Evolutionary conservation across 1,140 invertebrate species (phyloP).

Genomic region (Eciton burchellii): DNA sequence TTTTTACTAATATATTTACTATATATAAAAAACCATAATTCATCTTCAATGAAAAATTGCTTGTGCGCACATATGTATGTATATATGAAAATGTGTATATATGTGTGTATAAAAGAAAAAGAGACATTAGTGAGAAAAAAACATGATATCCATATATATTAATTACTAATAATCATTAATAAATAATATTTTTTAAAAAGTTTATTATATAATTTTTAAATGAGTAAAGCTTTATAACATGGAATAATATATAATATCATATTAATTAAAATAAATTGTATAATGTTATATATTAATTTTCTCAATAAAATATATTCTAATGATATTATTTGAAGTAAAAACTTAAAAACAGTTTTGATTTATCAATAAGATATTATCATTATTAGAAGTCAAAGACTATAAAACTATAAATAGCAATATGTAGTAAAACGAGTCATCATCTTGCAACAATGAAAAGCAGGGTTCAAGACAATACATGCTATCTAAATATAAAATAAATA

Average conservation of each 20-base stretch:
- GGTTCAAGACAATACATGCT: neutral
- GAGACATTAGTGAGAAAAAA: neutral
- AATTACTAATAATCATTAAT: neutral
- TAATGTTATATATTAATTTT: neutral
- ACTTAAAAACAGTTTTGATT: neutral
- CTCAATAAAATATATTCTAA: neutral
- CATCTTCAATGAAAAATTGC: neutral
- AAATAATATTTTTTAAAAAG: slow-evolving; percentile 30
- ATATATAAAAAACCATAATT: neutral
- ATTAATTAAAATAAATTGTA: neutral
- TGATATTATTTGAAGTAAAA: neutral
- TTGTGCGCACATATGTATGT: neutral
- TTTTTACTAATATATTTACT: neutral
- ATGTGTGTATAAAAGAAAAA: neutral
- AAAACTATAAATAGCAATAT: slow-evolving; percentile 56
- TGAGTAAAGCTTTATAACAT: neutral
- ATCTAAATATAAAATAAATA: neutral
- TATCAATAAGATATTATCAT: slow-evolving; percentile 4
- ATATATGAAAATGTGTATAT: neutral
- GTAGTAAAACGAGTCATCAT: slow-evolving; percentile 33
- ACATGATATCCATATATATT: neutral
- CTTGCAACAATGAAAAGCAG: slow-evolving; percentile 35
- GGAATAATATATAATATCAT: neutral
- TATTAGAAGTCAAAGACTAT: slow-evolving; percentile 32
- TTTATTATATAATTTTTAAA: neutral